Base-by-base conservation (phyloP, 2,888 invertebrate genomes). In the Stegana nigrithorax region DNA sequence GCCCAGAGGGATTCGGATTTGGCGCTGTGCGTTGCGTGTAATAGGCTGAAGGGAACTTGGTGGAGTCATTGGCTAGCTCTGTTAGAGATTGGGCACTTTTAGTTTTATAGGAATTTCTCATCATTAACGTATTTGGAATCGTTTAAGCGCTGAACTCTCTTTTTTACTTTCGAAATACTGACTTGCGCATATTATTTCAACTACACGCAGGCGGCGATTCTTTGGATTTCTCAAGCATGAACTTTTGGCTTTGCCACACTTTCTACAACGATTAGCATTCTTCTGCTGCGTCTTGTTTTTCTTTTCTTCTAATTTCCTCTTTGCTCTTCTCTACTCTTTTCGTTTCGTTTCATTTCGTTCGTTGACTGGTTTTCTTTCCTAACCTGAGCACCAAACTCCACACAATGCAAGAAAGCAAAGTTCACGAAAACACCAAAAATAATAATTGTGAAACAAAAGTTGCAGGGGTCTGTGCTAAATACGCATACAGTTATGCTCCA, bases 171-270 rank as follows among this genome's bases (percentile, higher is more conserved):
- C n/a, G n/a, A n/a, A n/a, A n/a, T n/a, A n/a, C n/a, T n/a, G n/a
- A n/a, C n/a, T n/a, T n/a, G n/a, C n/a, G n/a, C n/a, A n/a, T 10
- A 47, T 29, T 50, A 50, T 53, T 53, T 53, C 27, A 53, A 53
- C 29, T 53, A 53, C 51, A 51, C 51, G 27, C 27, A n/a, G n/a
- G n/a, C n/a, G n/a, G n/a, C n/a, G 23, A 27, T 51, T 14, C 8
- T 29, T 32, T 29, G 17, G n/a, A 27, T 36, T 56, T 36, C 39
- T 47, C 50, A 50, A 50, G 59, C 50, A 39, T 59, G 59, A 59
- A 59, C 50, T 59, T 45, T 59, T 19, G 45, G 10, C 29, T 44
- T 14, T 47, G 29, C 59, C 32, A 59, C 45, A 59, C 29, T 59
- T 59, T 59, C 47, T 59, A 26, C 12, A 7, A n/a, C n/a, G n/a